Conservation (phyloP, 2,888 invertebrate species). For the Falcaria lacertinaria region DNA sequence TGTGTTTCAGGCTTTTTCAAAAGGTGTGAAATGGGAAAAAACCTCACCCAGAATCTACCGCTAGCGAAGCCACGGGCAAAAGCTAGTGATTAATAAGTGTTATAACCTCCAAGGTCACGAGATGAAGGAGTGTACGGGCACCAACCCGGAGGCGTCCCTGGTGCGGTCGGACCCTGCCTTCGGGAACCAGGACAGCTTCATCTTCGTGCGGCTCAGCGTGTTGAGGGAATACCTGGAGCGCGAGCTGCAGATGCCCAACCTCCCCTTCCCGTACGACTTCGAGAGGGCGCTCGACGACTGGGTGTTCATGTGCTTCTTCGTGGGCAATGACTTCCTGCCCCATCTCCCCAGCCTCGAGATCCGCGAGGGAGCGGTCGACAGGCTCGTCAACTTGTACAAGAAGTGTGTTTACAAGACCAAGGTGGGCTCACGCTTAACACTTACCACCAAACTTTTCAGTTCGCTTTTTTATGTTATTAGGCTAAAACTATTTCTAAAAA, state of each 20-base stretch:
- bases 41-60: too few relatives aligned
- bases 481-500: too few relatives aligned
- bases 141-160: constrained; percentile 79
- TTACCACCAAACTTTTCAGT: too few relatives aligned
- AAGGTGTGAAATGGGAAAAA: too few relatives aligned
- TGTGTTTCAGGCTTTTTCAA: too few relatives aligned
- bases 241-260: constrained; percentile 93
- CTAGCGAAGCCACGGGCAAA: too few relatives aligned
- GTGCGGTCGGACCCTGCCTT: constrained; percentile 82
- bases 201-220: constrained; percentile 95
- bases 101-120: constrained; percentile 95
- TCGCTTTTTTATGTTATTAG: too few relatives aligned
- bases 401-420: constrained; percentile 95
- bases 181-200: constrained; percentile 90
- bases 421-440: constrained; percentile 58
- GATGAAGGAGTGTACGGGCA: constrained; percentile 94
- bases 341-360: constrained; percentile 99
- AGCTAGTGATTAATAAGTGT: too few relatives aligned
- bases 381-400: constrained; percentile 95
- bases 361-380: constrained; percentile 96
- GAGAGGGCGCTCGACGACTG: constrained; percentile 98
- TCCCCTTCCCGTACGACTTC: constrained; percentile 96
- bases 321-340: constrained; percentile 99
- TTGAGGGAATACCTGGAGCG: constrained; percentile 95
- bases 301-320: constrained; percentile 99